A percentile compares a stretch with the other conserved stretches of the same genome.
These are phyloP conservation scores for Didymodactylos carnosus DNA, from an alignment of 2,888 invertebrate genomes.

Conservation along the genomic window DNA sequence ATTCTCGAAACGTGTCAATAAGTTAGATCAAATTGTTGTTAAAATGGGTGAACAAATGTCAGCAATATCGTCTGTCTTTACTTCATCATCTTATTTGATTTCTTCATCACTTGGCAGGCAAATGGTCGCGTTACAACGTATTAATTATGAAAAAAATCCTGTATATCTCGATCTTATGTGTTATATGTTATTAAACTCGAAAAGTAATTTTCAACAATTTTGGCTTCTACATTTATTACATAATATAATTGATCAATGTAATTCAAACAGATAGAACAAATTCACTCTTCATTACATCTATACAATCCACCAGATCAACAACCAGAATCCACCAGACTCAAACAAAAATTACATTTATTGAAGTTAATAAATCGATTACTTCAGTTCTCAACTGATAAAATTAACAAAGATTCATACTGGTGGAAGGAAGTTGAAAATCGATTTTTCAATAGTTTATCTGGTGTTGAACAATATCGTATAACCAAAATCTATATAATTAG, in stretches of 20 bases:
- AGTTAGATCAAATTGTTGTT: not conserved
- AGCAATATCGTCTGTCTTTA: not conserved
- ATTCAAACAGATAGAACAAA: no score
- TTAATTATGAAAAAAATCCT: not conserved
- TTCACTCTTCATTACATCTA: no score
- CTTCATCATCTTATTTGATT: not conserved
- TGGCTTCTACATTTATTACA: not conserved
- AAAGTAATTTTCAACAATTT: not conserved
- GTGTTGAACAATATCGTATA: not conserved
- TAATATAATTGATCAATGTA: not conserved
- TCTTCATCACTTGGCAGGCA: not conserved
- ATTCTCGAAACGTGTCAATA: not conserved
- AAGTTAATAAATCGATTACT: no score
- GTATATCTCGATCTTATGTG: not conserved
- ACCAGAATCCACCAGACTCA: no score
- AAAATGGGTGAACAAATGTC: not conserved
- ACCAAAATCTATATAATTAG: not conserved
- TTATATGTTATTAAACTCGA: not conserved
- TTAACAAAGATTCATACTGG: not conserved
- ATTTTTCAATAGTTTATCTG: not conserved
- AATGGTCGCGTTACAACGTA: not conserved
- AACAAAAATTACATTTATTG: no score
- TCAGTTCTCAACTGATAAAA: not conserved
- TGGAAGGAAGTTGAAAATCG: not conserved
- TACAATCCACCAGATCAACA: no score